Evolutionary conservation across 2,888 invertebrate species (phyloP), one percentile per base, ranked within the genome.

Genomic region (Chaetogeoica ovagalla): DNA sequence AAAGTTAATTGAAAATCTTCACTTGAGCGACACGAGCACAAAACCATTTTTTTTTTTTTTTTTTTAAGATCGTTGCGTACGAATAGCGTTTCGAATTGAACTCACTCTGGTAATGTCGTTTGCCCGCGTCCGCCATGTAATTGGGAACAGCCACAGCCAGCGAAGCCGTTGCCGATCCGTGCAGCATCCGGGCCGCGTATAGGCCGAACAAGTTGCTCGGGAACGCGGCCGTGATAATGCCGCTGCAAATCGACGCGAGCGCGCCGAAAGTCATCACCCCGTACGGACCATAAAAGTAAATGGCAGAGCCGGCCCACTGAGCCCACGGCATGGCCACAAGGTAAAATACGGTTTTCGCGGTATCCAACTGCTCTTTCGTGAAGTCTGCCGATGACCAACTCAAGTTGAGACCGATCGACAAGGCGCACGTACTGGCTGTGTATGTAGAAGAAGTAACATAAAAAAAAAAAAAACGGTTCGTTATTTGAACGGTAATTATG

Each of bases 101-200:
- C 74, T 75, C 39, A n/a, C 74, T 39, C 39, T 57, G 74, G 7
- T 23, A 66, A 19, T 30, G 39, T 11, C 37, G 57, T 8, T 7
- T 23, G 37, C 15, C n/a, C 21, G 13, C 30, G 19, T 63, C 52
- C 59, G 2, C 69, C 11, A 68, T 37, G 76, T 60, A 76, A 3
- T 30, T 60, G 37, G 76, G 76, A 15, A 76, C 30, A 43, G 68
- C 68, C 30, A 76, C 69, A n/a, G 76, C 68, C 48, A 76, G 68
- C 48, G 76, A 76, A 8, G 57, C 76, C 21, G 60, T 60, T 13
- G 30, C 76, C n/a, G 48, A 69, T 13, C 76, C 76, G n/a, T 69
- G 76, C 48, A 76, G 60, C 4, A 21, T 37, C n/a, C 60, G n/a
- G 30, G 15, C 60, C n/a, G 15, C 23, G 76, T 60, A 76, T 5